Evolutionary conservation across 2,888 invertebrate species (phyloP), one percentile per base, ranked within the genome.

Genomic region (Ornithoptera alexandrae): DNA sequence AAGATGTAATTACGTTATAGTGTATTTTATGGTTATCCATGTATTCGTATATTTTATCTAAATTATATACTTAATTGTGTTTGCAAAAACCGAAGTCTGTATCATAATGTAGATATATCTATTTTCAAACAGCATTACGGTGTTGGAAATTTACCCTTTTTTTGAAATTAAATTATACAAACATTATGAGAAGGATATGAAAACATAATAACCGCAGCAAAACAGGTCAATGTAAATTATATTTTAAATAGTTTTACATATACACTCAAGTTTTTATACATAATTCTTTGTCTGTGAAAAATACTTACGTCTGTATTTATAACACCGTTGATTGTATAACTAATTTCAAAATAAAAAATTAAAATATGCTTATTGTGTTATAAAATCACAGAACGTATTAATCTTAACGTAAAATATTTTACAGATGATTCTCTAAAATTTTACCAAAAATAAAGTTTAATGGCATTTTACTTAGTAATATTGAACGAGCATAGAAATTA

Each of bases 331-430:
- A 39, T 10, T 30, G 30, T 30, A 3, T 30, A 30, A 30, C 3
- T 30, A 30, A 30, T 30, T 30, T 30, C 7, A 39, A 8, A 39
- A 39, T 7, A 39, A 39, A 39, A 39, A 10, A 42, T 42, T 10
- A 42, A 42, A 42, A 57, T 17, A 58, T 24, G 4, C 22, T 15
- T 22, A 24, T 24, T 60, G 17, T 60, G 12, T 22, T 22, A 30
- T 60, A 60, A 22, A 60, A 60, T 60, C 59, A 60, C 59, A 60
- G 59, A 60, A 60, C 18, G 59, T 15, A 59, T 17, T 59, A 15
- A 15, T 36, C 36, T 60, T 60, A 60, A 15, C 18, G 36, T 30
- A 60, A 36, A 4, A 24, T 60, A 60, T 36, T 59, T 30, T 30
- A 24, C 18, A 50, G 22, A 22, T 22, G 22, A 22, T 22, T 22